These are phyloP conservation scores for Umimayanthus chanpuru DNA, from an alignment of 92 coral and sea anemone species.

Conservation along the genomic window DNA sequence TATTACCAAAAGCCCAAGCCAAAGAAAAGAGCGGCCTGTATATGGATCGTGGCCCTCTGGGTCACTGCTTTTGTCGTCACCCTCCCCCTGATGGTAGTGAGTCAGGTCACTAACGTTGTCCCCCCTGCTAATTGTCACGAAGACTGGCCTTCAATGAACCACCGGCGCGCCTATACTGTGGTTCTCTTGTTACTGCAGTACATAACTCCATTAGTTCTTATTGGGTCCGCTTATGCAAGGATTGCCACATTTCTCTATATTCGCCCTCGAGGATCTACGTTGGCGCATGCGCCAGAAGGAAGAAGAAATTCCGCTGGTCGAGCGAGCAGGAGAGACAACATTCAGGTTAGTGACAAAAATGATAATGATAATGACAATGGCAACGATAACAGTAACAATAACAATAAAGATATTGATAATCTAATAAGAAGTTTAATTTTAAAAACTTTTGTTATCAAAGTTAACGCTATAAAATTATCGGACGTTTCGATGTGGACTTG, in stretches of 20 bases:
- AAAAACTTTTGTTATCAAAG: too few species aligned
- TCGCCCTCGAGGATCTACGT: not conserved
- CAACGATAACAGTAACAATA: too few species aligned
- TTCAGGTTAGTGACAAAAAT: not conserved
- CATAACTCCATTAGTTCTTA: conserved; percentile 5
- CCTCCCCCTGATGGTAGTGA: conserved; percentile 16
- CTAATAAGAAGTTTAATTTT: too few species aligned
- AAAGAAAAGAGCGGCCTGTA: conserved; percentile 9
- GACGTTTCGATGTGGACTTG: too few species aligned
- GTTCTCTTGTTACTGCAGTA: conserved; percentile 18
- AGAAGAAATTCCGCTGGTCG: not conserved
- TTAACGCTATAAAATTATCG: too few species aligned
- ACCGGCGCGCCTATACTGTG: conserved; percentile 11
- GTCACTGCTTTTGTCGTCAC: not conserved
- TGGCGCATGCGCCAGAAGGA: not conserved
- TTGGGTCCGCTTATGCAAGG: conserved; percentile 23
- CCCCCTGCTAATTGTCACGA: conserved; percentile 32
- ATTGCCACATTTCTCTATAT: not conserved
- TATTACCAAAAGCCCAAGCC: conserved; percentile 26
- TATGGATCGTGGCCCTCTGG: conserved; percentile 16
- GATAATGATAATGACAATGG: too few species aligned
- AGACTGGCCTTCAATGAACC: conserved; percentile 25
- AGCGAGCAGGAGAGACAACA: not conserved
- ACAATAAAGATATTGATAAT: too few species aligned
- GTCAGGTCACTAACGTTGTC: conserved; percentile 10